Base-by-base conservation (phyloP, 1,140 invertebrate species). In the Drosophila orosa region DNA sequence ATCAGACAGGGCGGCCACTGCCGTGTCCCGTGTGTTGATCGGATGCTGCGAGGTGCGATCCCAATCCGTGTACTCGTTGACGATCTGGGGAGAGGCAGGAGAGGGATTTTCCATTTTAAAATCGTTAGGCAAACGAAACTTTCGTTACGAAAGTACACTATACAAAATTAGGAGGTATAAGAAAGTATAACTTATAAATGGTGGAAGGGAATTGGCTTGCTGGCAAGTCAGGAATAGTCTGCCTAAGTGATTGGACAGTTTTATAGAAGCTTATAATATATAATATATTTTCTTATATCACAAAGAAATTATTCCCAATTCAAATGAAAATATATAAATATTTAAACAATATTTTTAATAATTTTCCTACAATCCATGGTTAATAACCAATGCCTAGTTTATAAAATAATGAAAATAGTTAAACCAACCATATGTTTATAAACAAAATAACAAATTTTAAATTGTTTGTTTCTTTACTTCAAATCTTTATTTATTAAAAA, bases 11-110 rank as follows among this genome's bases (percentile, higher is more conserved):
- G 98, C 97, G 17, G 97, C 95, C 6, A 99, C 95, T 1, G 98
- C 97, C 27, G 97, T 96, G 86, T 99, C 98, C 35, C 98, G 93
- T 0, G 98, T 97, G 80, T 97, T 97, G 52, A 98, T 96, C 24
- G 97, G 97, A 93, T 98, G 97, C 89, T 97, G 95, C 3, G 96
- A 96, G 2, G 97, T 97, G 91, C 96, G 93, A 90, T 98, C 97
- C 98, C 98, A 99, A 91, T 99, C 97, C 10, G 97, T 98, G 91
- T 99, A 99, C 83, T 99, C 98, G 91, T 99, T 99, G 37, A 98
- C 96, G 24, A 98, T 93, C 93, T 93, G 65, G 3, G 66, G 45
- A 25, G 13, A 45, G 52, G 27, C 40, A 40, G 33, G 6, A 63
- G 8, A 9, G 25, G 10, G 22, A 42, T 35, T 42, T 47, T 60